These are phyloP conservation scores for Myripristis jacobus DNA, from an alignment of 2,797 vertebrate genomes.

Conservation along the genomic window DNA sequence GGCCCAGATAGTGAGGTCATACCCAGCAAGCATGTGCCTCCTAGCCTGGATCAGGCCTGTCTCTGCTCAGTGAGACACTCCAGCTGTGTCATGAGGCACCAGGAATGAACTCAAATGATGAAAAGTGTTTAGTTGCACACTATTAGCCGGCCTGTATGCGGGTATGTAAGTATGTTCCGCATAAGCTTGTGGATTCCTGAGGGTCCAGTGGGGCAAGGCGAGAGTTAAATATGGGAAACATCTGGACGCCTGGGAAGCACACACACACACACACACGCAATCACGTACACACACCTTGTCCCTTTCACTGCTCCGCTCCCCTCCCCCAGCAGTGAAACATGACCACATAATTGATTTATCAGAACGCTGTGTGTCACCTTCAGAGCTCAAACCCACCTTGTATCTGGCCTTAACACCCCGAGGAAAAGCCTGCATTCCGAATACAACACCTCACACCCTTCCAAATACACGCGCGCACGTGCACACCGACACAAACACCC, in stretches of 20 bases:
- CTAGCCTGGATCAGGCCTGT: slow-evolving; percentile 1
- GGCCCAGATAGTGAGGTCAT: not conserved
- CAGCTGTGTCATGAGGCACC: slow-evolving; percentile 54
- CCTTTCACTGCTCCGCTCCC: slow-evolving; percentile 45
- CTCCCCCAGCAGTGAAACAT: slow-evolving; percentile 72
- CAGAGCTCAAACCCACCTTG: slow-evolving; percentile 47
- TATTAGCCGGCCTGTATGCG: slow-evolving; percentile 43
- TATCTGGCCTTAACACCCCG: slow-evolving; percentile 37
- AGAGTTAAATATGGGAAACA: slow-evolving; percentile 80
- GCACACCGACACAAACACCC: slow-evolving; percentile 21
- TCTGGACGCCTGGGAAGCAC: slow-evolving; percentile 65
- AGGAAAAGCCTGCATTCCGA: not conserved
- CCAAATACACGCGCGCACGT: slow-evolving; percentile 4
- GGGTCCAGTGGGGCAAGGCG: slow-evolving; percentile 58
- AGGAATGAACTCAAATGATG: slow-evolving; percentile 44
- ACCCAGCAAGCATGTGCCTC: slow-evolving; percentile 35
- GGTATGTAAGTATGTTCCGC: slow-evolving; percentile 68
- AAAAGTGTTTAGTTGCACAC: slow-evolving; percentile 47
- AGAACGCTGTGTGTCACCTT: slow-evolving; percentile 66
- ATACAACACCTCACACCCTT: slow-evolving; percentile 38
- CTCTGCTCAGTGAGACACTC: slow-evolving; percentile 25
- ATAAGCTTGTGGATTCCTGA: slow-evolving; percentile 76
- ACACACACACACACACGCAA: slow-evolving; percentile 3
- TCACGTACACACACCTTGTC: slow-evolving; percentile 8
- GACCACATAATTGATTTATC: slow-evolving; percentile 81